phyloP scores from a whole-genome alignment of 2,113 vertebrate species.

The Ceyx melanurus region DNA sequence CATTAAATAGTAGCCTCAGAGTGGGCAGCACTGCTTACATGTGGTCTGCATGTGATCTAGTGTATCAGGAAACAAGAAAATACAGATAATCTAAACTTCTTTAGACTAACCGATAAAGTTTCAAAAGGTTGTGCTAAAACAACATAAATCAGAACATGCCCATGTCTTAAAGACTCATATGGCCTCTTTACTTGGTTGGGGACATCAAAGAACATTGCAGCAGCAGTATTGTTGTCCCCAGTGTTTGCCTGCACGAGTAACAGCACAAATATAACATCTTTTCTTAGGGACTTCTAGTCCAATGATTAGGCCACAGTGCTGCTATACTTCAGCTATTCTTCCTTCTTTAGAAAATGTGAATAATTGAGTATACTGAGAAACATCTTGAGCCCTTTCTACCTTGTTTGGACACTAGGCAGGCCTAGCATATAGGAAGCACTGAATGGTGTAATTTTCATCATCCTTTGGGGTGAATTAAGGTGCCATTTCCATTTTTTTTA shows the following conservation, averaged over 20 bases:
- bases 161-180: neutral
- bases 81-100: neutral
- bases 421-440: neutral
- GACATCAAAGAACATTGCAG: neutral
- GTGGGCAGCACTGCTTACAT: neutral
- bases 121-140: neutral
- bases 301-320: neutral
- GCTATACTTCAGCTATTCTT: neutral
- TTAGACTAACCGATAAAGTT: neutral
- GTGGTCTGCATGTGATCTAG: neutral
- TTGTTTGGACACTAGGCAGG: neutral
- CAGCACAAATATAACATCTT: neutral
- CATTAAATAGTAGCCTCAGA: neutral
- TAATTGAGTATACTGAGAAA: neutral
- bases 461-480: neutral
- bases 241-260: neutral
- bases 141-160: neutral
- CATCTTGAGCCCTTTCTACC: neutral
- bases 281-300: neutral
- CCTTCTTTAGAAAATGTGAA: neutral
- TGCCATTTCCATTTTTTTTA: neutral
- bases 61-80: neutral
- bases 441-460: neutral
- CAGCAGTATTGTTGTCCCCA: fast-evolving
- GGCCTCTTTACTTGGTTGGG: neutral